phyloP scores from a whole-genome alignment of 2,113 vertebrate species.

The Clarias macrocephalus region DNA sequence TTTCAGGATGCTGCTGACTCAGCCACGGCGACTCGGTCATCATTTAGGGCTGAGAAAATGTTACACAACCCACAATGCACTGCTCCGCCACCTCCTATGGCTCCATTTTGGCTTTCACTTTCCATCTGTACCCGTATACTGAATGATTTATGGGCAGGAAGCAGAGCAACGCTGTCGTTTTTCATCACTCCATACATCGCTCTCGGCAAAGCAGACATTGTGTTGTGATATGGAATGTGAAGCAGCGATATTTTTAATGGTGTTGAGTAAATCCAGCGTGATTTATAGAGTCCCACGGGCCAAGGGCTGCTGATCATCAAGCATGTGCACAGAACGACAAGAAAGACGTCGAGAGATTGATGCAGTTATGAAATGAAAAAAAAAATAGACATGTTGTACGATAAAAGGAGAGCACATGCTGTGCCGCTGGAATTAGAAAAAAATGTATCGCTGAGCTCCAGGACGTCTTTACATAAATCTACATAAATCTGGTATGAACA shows the following conservation, averaged over 20 bases:
- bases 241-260: constrained; percentile 67
- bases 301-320: constrained; percentile 13
- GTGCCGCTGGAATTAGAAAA: neutral
- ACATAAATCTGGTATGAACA: neutral
- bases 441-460: neutral
- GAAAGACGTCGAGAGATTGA: neutral
- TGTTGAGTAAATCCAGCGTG: constrained; percentile 64
- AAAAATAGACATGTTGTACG: neutral
- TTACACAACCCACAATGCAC: constrained; percentile 30
- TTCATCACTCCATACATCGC: constrained; percentile 58
- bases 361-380: neutral
- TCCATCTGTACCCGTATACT: constrained; percentile 52
- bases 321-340: neutral
- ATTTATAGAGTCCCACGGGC: constrained; percentile 53
- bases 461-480: constrained; percentile 12
- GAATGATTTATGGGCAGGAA: constrained; percentile 66
- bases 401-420: no score
- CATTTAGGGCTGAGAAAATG: neutral
- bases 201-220: constrained; percentile 47
- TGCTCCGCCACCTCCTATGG: constrained; percentile 42
- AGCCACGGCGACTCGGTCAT: neutral
- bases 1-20: constrained; percentile 7
- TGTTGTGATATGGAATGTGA: constrained; percentile 60
- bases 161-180: constrained; percentile 62
- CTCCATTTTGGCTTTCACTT: constrained; percentile 60